Conservation (phyloP, 2,113 vertebrate genomes). For the Nyctereutes procyonoides region DNA sequence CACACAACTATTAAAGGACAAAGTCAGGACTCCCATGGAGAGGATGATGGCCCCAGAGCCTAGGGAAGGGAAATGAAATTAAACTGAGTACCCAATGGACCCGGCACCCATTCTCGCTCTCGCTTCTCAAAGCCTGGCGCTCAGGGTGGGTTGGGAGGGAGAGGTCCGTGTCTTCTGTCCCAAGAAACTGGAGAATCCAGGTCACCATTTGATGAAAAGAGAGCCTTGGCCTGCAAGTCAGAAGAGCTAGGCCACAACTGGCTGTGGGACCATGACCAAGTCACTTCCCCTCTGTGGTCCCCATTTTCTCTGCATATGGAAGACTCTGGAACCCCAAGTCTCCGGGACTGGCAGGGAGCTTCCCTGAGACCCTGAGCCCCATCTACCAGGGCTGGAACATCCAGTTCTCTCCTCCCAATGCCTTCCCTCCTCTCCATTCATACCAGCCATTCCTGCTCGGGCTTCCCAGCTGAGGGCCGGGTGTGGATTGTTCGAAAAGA, state of each 20-base stretch:
- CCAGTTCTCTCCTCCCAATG: neutral
- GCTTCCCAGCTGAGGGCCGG: constrained; percentile 68
- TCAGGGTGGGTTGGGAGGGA: neutral
- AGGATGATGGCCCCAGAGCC: neutral
- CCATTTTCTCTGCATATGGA: neutral
- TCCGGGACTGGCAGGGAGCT: neutral
- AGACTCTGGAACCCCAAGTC: neutral
- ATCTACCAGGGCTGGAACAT: neutral
- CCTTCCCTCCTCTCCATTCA: constrained; percentile 44
- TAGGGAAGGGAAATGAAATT: neutral
- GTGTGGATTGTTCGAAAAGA: constrained; percentile 87
- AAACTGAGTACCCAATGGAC: neutral
- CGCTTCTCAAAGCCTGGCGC: neutral
- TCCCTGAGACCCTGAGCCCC: neutral
- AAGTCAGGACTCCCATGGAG: neutral
- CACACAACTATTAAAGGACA: neutral
- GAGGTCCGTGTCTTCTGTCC: neutral
- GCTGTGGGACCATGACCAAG: neutral
- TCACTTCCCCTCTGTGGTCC: neutral
- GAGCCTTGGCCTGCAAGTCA: neutral
- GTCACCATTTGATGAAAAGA: neutral
- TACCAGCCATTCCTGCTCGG: constrained; percentile 32
- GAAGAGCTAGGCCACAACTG: neutral
- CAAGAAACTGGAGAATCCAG: neutral
- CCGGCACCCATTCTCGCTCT: neutral